A percentile compares a stretch with the other conserved stretches of the same genome.
These are phyloP conservation scores for Brachionus rubens DNA, from an alignment of 1,140 invertebrate genomes.

Conservation along the genomic window DNA sequence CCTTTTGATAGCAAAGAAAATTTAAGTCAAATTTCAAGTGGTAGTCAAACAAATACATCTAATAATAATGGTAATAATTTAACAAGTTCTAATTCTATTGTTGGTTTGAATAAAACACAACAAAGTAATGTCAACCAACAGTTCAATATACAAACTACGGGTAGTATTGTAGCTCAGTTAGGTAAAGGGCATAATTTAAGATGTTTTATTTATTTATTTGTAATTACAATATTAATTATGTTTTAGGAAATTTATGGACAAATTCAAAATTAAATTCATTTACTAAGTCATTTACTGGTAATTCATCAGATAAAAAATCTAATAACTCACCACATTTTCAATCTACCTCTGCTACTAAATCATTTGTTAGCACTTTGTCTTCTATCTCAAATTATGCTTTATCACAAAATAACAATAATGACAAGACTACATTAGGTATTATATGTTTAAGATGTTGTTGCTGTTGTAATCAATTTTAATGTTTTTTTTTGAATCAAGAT, in stretches of 20 bases:
- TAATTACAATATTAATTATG: too few relatives aligned
- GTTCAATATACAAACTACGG: slow-evolving; percentile 38
- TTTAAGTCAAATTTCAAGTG: not conserved
- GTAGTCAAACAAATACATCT: not conserved
- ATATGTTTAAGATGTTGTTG: too few relatives aligned
- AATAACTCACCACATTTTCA: not conserved
- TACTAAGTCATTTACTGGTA: slow-evolving; percentile 3
- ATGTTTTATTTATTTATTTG: too few relatives aligned
- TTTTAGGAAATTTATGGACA: slow-evolving; percentile 38
- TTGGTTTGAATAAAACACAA: slow-evolving; percentile 24
- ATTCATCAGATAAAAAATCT: not conserved
- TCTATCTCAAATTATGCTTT: not conserved
- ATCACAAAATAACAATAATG: not conserved
- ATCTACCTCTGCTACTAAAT: not conserved
- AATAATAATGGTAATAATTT: slow-evolving; percentile 31
- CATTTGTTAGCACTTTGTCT: too few relatives aligned
- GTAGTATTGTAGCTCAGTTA: slow-evolving; percentile 38
- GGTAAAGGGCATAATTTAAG: slow-evolving; percentile 1
- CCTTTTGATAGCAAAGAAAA: slow-evolving; percentile 43
- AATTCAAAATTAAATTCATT: slow-evolving; percentile 45
- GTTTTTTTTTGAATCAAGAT: too few relatives aligned
- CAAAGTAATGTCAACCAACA: not conserved
- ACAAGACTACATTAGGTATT: not conserved
- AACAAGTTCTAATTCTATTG: slow-evolving; percentile 12
- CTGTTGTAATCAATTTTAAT: too few relatives aligned